Evolutionary conservation across 2,797 vertebrate genomes (phyloP).

Genomic region (Botia almorhae): DNA sequence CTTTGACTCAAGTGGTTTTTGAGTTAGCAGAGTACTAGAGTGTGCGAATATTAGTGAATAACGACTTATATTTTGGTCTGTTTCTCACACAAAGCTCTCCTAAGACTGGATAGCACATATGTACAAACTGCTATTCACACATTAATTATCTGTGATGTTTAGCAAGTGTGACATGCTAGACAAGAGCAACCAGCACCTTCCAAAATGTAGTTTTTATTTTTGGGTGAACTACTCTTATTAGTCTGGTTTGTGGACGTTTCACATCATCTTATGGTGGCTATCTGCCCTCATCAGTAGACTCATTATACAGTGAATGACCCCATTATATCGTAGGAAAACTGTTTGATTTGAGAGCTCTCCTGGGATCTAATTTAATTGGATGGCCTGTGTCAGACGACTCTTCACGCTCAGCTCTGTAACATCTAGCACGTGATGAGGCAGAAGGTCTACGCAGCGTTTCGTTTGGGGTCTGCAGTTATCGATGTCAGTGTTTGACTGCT

Average conservation of each 20-base stretch:
- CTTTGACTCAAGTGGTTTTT: neutral
- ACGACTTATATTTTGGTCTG: neutral
- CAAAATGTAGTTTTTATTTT: neutral
- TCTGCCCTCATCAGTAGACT: conserved; percentile 62
- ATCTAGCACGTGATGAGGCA: conserved; percentile 63
- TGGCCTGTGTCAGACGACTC: conserved; percentile 67
- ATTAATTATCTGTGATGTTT: no score
- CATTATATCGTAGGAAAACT: conserved; percentile 73
- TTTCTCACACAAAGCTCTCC: neutral
- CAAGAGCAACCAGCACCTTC: neutral
- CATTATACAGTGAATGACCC: conserved; percentile 72
- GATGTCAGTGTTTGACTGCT: conserved; percentile 63
- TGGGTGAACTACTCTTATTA: neutral
- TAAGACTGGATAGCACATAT: neutral
- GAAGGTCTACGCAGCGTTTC: conserved; percentile 45
- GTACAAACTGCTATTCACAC: neutral
- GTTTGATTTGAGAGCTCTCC: conserved; percentile 65
- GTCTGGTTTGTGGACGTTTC: neutral
- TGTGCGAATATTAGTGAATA: neutral
- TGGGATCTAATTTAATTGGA: conserved; percentile 71
- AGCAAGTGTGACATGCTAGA: neutral
- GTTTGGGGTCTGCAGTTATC: conserved; percentile 55
- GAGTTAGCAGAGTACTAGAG: neutral
- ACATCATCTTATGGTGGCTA: conserved; percentile 50
- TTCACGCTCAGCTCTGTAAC: conserved; percentile 64